Conservation (phyloP, 2,888 invertebrate genomes). For the Conchocele bisecta region DNA sequence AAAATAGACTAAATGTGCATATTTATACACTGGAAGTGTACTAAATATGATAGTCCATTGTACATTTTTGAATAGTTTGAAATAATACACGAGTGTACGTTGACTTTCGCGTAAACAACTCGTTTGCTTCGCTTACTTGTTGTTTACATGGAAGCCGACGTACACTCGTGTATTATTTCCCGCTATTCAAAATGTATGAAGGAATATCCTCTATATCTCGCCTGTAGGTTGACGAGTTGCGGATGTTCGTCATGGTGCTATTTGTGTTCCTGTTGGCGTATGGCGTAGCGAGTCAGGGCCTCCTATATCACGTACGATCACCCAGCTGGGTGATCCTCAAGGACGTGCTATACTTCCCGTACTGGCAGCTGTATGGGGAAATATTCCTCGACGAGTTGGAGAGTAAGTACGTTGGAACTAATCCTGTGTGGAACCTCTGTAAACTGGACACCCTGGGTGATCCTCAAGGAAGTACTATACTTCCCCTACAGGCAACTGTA, state of each 20-base stretch:
- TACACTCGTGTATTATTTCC: no score
- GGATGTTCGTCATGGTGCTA: constrained; percentile 80
- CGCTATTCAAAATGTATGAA: not conserved
- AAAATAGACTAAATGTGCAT: no score
- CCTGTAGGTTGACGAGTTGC: constrained; percentile 79
- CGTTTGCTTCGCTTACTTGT: no score
- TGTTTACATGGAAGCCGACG: no score
- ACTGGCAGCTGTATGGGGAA: constrained; percentile 83
- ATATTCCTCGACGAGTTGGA: constrained; percentile 79
- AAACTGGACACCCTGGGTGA: no score
- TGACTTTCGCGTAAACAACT: no score
- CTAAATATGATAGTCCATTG: no score
- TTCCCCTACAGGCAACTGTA: constrained; percentile 83
- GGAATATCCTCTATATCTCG: not conserved
- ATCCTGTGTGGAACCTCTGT: no score
- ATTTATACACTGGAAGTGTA: no score
- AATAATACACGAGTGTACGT: no score
- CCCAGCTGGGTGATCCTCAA: constrained; percentile 74
- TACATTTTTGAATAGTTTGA: no score
- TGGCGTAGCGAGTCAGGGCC: constrained; percentile 81
- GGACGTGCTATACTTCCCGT: constrained; percentile 82
- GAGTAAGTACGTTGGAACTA: no score
- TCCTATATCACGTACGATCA: constrained; percentile 77
- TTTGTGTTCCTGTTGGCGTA: constrained; percentile 81
- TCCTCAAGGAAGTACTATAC: constrained; percentile 81